phyloP scores from a whole-genome alignment of 1,140 invertebrate genomes.

The Heterodera schachtii region DNA sequence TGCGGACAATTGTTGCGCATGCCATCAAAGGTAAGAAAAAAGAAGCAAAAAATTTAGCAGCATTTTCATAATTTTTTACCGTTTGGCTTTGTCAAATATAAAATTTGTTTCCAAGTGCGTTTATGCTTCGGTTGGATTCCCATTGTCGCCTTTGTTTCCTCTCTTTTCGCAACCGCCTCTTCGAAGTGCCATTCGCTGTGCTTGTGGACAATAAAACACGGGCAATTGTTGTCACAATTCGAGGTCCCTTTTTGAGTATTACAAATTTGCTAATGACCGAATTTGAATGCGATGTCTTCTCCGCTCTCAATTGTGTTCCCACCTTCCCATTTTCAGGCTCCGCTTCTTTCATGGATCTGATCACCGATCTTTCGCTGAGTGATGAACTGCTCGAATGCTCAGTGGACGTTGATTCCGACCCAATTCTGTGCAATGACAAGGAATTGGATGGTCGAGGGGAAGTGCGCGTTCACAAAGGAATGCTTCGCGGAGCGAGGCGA shows the following conservation, averaged over 20 bases:
- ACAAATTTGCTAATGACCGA: neutral
- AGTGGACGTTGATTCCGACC: conserved; percentile 62
- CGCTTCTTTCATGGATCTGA: conserved; percentile 79
- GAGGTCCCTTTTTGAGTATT: conserved; percentile 72
- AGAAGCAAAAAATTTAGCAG: no score
- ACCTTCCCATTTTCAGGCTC: conserved; percentile 60
- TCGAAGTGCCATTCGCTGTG: conserved; percentile 84
- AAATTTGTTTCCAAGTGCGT: neutral
- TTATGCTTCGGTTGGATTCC: conserved; percentile 65
- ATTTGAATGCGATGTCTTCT: no score
- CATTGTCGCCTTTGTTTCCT: conserved; percentile 82
- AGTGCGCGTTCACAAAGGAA: conserved; percentile 78
- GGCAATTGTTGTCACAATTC: conserved; percentile 80
- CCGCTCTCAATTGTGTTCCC: no score
- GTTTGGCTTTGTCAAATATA: neutral
- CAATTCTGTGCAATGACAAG: conserved; percentile 50
- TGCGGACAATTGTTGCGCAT: conserved; percentile 86
- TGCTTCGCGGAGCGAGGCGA: conserved; percentile 73
- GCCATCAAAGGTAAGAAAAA: conserved; percentile 76
- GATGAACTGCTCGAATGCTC: conserved; percentile 52
- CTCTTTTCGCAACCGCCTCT: conserved; percentile 83
- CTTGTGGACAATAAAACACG: conserved; percentile 80
- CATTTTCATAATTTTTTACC: neutral
- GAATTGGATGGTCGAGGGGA: conserved; percentile 48
- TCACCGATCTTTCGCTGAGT: conserved; percentile 71